Evolutionary conservation across 2,888 invertebrate species (phyloP).

Genomic region (Onchidella celtica): DNA sequence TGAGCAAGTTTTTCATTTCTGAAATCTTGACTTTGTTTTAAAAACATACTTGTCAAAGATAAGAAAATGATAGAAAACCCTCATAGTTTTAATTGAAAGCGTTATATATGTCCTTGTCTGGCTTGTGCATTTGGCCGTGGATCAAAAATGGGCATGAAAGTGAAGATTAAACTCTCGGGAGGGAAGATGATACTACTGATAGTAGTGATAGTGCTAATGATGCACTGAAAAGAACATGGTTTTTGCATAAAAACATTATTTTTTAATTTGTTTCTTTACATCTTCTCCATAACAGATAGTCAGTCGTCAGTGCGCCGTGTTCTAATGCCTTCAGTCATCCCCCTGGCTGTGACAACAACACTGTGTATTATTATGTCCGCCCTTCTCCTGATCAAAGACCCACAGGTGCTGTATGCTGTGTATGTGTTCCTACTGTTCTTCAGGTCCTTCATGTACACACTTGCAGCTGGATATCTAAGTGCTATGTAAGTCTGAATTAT

Average conservation of each 20-base stretch:
- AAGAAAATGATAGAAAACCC: no score
- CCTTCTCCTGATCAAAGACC: slow-evolving; percentile 37
- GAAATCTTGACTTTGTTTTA: no score
- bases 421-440: slow-evolving; percentile 64
- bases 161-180: no score
- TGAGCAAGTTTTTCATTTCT: no score
- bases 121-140: no score
- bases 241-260: background rate
- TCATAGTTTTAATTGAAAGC: no score
- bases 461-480: slow-evolving; percentile 63
- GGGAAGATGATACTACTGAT: no score
- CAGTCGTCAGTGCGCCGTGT: slow-evolving; percentile 54
- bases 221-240: background rate
- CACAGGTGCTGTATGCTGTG: slow-evolving; percentile 33
- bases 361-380: slow-evolving; percentile 55
- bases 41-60: no score
- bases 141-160: no score
- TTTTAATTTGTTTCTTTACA: background rate
- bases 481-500: slow-evolving; percentile 57
- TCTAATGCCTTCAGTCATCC: slow-evolving; percentile 64
- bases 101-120: no score
- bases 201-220: no score
- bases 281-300: slow-evolving; percentile 48
- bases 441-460: slow-evolving; percentile 65
- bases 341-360: slow-evolving; percentile 57